These are phyloP conservation scores for Phymastichus coffea DNA, from an alignment of 1,140 invertebrate species.

Conservation along the genomic window DNA sequence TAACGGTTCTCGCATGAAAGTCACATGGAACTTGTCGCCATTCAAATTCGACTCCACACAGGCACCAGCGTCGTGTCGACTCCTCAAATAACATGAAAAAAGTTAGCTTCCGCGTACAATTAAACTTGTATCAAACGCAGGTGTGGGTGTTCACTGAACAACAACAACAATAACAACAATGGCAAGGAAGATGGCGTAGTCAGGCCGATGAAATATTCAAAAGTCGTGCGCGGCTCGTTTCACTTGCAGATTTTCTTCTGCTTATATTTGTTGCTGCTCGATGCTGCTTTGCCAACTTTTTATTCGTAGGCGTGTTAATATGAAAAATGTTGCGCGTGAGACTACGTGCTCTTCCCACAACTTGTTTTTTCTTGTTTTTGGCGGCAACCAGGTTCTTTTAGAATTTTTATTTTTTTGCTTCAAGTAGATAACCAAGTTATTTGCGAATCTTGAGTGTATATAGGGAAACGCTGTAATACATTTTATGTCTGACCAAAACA, in stretches of 20 bases:
- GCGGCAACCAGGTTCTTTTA: too few relatives aligned
- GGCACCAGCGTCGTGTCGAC: neutral
- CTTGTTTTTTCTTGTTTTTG: too few relatives aligned
- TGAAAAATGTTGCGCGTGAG: too few relatives aligned
- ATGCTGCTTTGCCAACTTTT: too few relatives aligned
- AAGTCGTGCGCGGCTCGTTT: neutral
- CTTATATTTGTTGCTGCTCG: constrained; percentile 3
- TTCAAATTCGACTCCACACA: constrained; percentile 21
- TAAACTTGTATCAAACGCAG: constrained; percentile 21
- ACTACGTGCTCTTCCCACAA: too few relatives aligned
- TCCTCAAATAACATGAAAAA: constrained; percentile 13
- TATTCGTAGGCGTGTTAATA: too few relatives aligned
- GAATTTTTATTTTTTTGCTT: too few relatives aligned
- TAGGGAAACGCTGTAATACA: too few relatives aligned
- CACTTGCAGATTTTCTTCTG: constrained; percentile 9
- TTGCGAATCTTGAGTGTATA: too few relatives aligned
- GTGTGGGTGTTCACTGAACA: too few relatives aligned
- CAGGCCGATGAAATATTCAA: constrained; percentile 24
- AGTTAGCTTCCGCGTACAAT: constrained; percentile 7
- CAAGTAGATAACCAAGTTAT: too few relatives aligned
- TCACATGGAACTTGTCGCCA: neutral
- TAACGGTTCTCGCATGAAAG: neutral
- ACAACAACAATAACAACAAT: neutral
- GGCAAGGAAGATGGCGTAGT: neutral
- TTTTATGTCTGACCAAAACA: too few relatives aligned